phyloP scores from a whole-genome alignment of 1,140 invertebrate species.

The Reticulitermes speratus region DNA sequence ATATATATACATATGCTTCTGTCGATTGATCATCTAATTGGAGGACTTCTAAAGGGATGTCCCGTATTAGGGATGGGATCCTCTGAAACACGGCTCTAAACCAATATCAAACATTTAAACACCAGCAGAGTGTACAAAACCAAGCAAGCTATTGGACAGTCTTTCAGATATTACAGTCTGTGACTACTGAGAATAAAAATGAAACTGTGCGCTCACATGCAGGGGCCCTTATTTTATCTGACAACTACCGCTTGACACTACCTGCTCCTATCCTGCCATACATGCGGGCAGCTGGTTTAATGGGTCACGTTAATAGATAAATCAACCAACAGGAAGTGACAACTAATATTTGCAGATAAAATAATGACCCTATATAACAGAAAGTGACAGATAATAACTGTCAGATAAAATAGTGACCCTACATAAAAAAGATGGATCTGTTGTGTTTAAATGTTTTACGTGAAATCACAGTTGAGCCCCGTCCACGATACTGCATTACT shows the following conservation, averaged over 20 bases:
- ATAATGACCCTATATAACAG: too few species aligned
- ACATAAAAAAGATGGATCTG: neutral
- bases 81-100: neutral
- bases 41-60: slow-evolving; percentile 6
- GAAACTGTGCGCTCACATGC: neutral
- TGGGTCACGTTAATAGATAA: too few species aligned
- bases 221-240: too few species aligned
- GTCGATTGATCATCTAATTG: neutral
- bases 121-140: neutral
- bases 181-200: neutral
- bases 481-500: neutral
- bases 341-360: too few species aligned
- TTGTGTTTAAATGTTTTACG: neutral
- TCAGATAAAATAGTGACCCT: too few species aligned
- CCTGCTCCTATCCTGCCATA: too few species aligned
- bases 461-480: slow-evolving; percentile 1
- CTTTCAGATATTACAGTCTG: neutral
- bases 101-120: neutral
- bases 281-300: too few species aligned
- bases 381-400: too few species aligned
- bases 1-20: neutral
- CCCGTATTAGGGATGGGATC: neutral
- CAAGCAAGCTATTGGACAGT: neutral
- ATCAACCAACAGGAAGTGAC: too few species aligned
- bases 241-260: too few species aligned